Conservation (phyloP, 2,888 invertebrate species). For the Oscheius sp. region DNA sequence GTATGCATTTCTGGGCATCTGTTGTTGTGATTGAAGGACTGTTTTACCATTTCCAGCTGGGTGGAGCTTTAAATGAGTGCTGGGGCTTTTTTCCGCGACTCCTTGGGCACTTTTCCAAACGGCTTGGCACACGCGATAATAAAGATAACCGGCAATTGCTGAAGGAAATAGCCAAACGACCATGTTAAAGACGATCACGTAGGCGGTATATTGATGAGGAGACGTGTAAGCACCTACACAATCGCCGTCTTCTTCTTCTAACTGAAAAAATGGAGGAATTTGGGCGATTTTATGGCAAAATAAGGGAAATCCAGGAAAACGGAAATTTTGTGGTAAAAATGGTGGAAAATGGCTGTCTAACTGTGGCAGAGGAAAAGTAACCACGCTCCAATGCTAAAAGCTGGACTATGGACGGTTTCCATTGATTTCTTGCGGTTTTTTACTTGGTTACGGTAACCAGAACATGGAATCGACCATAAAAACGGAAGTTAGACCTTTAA, state of each 20-base stretch:
- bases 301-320: no score
- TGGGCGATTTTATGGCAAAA: background rate
- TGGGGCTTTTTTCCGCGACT: constrained; percentile 20
- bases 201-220: constrained; percentile 57
- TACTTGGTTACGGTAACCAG: no score
- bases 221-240: constrained; percentile 32
- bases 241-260: constrained; percentile 28
- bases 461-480: no score
- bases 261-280: no score
- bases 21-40: background rate
- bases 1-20: constrained; percentile 8
- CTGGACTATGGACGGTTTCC: no score
- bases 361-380: background rate
- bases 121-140: constrained; percentile 74
- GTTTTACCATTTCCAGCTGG: constrained; percentile 45
- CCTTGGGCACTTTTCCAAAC: constrained; percentile 60
- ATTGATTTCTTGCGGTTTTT: no score
- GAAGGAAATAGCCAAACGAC: constrained; percentile 76
- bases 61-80: constrained; percentile 32
- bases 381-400: no score
- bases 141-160: constrained; percentile 74
- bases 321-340: no score
- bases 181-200: constrained; percentile 74
- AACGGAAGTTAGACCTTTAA: no score
- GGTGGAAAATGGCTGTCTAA: no score